Conservation (phyloP, 2,888 invertebrate species). For the Phengaris alcon region DNA sequence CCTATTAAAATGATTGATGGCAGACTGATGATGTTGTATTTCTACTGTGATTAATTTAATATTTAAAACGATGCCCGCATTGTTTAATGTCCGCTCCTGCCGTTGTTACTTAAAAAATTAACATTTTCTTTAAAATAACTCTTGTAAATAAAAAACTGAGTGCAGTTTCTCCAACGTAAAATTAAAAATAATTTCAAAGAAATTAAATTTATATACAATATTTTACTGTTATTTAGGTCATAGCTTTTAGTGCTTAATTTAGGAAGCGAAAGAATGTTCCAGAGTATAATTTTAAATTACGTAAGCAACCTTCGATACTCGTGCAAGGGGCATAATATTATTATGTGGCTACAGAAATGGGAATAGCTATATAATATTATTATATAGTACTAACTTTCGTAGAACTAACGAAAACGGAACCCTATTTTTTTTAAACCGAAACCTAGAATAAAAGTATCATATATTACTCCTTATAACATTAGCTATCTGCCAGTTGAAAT, state of each 20-base stretch:
- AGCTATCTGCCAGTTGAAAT: too few relatives aligned
- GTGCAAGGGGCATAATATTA: too few relatives aligned
- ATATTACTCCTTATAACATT: too few relatives aligned
- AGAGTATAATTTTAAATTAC: background rate
- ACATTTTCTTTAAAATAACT: background rate
- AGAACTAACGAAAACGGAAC: too few relatives aligned
- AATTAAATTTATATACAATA: background rate
- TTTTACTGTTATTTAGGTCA: constrained; percentile 8
- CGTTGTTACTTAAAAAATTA: constrained; percentile 8
- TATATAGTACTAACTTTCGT: too few relatives aligned
- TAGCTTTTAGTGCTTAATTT: background rate
- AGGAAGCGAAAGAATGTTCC: background rate
- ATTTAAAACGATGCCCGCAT: constrained; percentile 11
- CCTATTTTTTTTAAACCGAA: too few relatives aligned
- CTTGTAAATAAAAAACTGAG: background rate
- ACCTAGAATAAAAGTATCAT: too few relatives aligned
- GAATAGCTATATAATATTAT: too few relatives aligned
- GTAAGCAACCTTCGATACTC: too few relatives aligned
- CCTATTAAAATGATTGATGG: constrained; percentile 16
- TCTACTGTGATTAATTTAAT: constrained; percentile 7
- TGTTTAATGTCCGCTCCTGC: constrained; percentile 3
- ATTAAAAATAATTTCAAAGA: background rate
- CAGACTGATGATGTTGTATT: background rate
- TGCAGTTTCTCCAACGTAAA: background rate
- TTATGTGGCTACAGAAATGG: too few relatives aligned